Evolutionary conservation across 2,797 vertebrate genomes (phyloP).

Genomic region (Loris lydekkerianus): DNA sequence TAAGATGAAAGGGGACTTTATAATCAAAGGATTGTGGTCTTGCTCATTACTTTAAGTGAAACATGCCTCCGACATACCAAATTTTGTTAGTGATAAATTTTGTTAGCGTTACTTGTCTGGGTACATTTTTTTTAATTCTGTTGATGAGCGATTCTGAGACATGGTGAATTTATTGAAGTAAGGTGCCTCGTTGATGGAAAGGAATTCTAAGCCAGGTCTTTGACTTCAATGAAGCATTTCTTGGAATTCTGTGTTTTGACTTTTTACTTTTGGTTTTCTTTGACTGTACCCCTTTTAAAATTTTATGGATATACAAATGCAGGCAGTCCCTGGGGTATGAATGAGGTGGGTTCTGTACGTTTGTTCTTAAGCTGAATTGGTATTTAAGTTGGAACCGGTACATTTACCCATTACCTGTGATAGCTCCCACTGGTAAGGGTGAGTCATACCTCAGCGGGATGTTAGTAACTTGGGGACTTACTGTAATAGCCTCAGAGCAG

Average conservation of each 20-base stretch:
- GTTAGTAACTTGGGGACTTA: too few species aligned
- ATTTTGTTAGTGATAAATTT: slow-evolving; percentile 70
- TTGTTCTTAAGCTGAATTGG: too few species aligned
- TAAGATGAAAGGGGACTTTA: slow-evolving; percentile 83
- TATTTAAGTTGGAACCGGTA: too few species aligned
- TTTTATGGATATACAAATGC: background rate
- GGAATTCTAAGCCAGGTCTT: slow-evolving; percentile 72
- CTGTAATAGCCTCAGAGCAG: too few species aligned
- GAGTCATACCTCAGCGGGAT: too few species aligned
- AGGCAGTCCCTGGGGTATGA: too few species aligned
- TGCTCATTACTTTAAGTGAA: slow-evolving; percentile 82
- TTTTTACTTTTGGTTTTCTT: slow-evolving; percentile 61
- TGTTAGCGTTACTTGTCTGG: slow-evolving; percentile 43
- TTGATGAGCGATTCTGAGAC: slow-evolving; percentile 46
- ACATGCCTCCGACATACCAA: slow-evolving; percentile 73
- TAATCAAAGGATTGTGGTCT: slow-evolving; percentile 76
- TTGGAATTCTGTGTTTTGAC: slow-evolving; percentile 54
- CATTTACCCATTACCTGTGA: too few species aligned
- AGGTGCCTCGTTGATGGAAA: slow-evolving; percentile 52
- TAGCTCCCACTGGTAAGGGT: too few species aligned
- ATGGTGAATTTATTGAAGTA: slow-evolving; percentile 62
- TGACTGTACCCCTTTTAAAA: background rate
- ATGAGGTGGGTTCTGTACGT: too few species aligned
- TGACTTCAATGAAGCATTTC: slow-evolving; percentile 58
- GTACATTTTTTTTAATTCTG: slow-evolving; percentile 75